Base-by-base conservation (phyloP, 53 echinoderm and acorn worm genomes). In the Patiria pectinifera region DNA sequence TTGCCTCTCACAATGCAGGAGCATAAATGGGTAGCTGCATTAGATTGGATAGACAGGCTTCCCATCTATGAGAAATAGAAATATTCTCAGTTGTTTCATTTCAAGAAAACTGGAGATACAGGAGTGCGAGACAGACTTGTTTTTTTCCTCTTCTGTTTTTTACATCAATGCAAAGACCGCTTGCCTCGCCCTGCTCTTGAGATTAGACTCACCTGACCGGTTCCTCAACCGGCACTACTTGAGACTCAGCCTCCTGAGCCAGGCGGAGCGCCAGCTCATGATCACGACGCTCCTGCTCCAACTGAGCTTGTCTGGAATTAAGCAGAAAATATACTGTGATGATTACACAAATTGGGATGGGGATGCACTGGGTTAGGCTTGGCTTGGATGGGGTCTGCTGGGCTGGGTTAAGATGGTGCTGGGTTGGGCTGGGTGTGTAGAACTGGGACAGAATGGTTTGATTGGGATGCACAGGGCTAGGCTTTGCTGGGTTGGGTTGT, bases 251-350 rank as follows among this genome's bases (percentile, higher is more conserved):
- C 85, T 99, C 99, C 78, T 95, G 97, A 2, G 96, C 95, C 63
- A 99, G 94, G 24, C 97, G 95, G 58, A 94, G 92, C 14, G 99
- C 99, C 92, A 99, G 62, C 89, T 99, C 99, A 85, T 97, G 96
- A 81, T 99, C 99, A 85, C 96, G 96, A 74, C 97, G 96, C 69
- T 99, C 99, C 87, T 99, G 99, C 76, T 99, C 99, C 89, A 92
- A 78, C 79, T 96, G 94, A 14, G 96, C 96, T 93, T 96, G 93
- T 83, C 96, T 96, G 92, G 11, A 83, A 26, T 82, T 11, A 53
- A 59, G 43, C 5, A 79, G 21, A 2, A 62, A 93, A 24, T 22
- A 87, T 2, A 43, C 23, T 0, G 49, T 11, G 22, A 59, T 60
- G 63, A 66, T 18, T 15, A 53, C 53, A 12, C 83, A 83, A 16